Evolutionary conservation across 2,888 invertebrate species (phyloP).

Genomic region (Aethes cnicana): DNA sequence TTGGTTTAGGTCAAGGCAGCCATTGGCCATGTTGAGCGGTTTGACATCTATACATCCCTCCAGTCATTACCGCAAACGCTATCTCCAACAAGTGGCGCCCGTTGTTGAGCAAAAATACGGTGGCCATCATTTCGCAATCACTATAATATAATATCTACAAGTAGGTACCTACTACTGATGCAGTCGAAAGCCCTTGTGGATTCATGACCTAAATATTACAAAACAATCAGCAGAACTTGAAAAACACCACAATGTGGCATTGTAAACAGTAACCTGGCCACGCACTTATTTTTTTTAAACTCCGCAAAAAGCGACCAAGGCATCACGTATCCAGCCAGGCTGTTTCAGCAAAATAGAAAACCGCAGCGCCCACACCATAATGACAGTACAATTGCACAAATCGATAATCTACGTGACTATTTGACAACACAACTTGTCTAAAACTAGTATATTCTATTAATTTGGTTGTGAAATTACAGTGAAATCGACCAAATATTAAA

Average conservation of each 20-base stretch:
- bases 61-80: no score
- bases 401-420: constrained; percentile 38
- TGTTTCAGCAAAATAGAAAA: constrained; percentile 31
- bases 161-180: no score
- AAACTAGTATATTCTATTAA: constrained; percentile 32
- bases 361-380: constrained; percentile 36
- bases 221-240: constrained; percentile 1
- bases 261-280: constrained; percentile 12
- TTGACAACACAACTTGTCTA: constrained; percentile 19
- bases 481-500: constrained; percentile 36
- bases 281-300: constrained; percentile 26
- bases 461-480: constrained; percentile 34
- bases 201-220: constrained; percentile 4
- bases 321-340: constrained; percentile 34
- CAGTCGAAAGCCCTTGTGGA: no score
- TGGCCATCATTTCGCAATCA: no score
- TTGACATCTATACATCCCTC: no score
- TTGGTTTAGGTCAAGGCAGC: no score
- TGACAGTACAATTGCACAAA: constrained; percentile 37
- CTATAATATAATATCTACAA: no score
- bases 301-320: constrained; percentile 29
- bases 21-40: no score
- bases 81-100: no score
- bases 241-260: constrained; percentile 8
- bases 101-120: no score